Evolutionary conservation across 1,140 invertebrate species (phyloP), one percentile per base, ranked within the genome.

Genomic region (Lepidurus apus): DNA sequence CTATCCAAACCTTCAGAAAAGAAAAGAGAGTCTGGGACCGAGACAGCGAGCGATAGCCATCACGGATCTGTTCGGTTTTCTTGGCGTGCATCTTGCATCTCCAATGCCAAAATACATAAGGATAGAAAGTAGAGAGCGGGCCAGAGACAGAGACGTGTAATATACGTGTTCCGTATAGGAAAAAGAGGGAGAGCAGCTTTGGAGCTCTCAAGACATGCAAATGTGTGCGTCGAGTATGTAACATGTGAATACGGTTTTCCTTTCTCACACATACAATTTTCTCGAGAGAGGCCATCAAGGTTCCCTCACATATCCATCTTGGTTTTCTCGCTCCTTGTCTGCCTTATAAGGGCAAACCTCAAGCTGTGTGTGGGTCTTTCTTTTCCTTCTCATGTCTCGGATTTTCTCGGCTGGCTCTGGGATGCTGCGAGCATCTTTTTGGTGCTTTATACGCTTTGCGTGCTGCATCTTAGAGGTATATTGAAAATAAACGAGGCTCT

Each of bases 11-110:
- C 34, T 34, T 34, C 3, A 34, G 34, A 34, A 34, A 65, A 65
- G 21, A 65, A n/a, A 13, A 21, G 17, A 21, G 8, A 17, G 53
- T 65, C 45, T 65, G 53, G 53, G 53, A 65, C 53, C 6, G 21
- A 65, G 53, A 65, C 53, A 65, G 53, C 53, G 9, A 65, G 53
- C 21, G 53, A 65, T 65, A 65, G 21, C 53, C 53, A 65, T 65
- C 53, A 65, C 53, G 53, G 53, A 65, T 65, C 53, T 65, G 9
- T 65, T 65, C 53, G n/a, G n/a, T 65, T 17, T 65, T 65, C 53
- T 65, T 65, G 53, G 53, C 53, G 21, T 21, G 53, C 53, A 65
- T 65, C 53, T 65, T 21, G 13, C 53, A 65, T 65, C 53, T 21
- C 53, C 17, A 65, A 65, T 65, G 17, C 53, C 17, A 65, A 65